Evolutionary conservation across 1,140 invertebrate species (phyloP).

Genomic region (Cheumatopsyche charites): DNA sequence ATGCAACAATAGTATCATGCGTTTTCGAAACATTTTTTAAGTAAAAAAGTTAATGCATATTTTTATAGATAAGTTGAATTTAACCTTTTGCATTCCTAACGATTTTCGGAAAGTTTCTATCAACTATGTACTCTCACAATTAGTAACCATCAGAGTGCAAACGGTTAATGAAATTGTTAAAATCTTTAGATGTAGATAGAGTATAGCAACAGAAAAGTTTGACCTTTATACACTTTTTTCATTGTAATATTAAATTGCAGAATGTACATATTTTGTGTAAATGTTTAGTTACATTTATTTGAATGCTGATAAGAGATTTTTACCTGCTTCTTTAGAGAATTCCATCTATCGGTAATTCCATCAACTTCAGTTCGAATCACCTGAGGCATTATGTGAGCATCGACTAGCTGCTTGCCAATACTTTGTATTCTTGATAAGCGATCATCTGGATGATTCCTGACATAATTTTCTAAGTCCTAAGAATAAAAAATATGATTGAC

Average conservation of each 20-base stretch:
- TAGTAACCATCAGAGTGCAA: too few species aligned
- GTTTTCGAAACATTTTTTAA: too few species aligned
- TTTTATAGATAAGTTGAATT: background rate
- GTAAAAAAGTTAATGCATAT: background rate
- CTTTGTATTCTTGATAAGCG: constrained; percentile 77
- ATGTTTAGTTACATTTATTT: too few species aligned
- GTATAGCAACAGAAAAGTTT: too few species aligned
- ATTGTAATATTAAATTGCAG: too few species aligned
- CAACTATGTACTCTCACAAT: too few species aligned
- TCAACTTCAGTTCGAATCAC: constrained; percentile 75
- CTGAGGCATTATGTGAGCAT: constrained; percentile 77
- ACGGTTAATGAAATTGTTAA: too few species aligned
- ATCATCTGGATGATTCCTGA: constrained; percentile 77
- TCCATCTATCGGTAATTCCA: constrained; percentile 70
- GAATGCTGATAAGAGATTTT: constrained; percentile 9
- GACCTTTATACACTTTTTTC: too few species aligned
- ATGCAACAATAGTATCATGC: constrained; percentile 36
- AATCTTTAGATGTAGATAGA: too few species aligned
- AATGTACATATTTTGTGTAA: too few species aligned
- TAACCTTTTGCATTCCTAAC: background rate
- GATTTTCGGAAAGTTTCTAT: too few species aligned
- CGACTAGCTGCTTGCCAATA: constrained; percentile 74
- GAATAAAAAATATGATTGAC: constrained; percentile 28
- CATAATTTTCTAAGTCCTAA: constrained; percentile 84
- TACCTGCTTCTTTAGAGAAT: constrained; percentile 71